Evolutionary conservation across 2,113 vertebrate species (phyloP).

Genomic region (Carollia perspicillata): DNA sequence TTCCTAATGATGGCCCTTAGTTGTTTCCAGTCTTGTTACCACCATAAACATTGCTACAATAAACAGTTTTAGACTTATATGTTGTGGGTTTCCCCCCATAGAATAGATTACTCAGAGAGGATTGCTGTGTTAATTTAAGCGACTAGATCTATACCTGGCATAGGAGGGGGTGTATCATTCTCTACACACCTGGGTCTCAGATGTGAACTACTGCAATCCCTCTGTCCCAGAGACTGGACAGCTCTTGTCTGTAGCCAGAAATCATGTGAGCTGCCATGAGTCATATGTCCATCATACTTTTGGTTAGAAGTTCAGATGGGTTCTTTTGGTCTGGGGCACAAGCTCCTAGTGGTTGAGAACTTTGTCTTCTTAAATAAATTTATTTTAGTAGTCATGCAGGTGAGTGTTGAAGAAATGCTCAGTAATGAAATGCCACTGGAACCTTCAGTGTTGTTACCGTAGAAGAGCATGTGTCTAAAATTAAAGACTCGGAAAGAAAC

Average conservation of each 20-base stretch:
- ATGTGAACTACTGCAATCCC: neutral
- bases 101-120: neutral
- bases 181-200: neutral
- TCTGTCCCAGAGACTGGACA: neutral
- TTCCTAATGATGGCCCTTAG: neutral
- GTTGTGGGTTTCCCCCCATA: neutral
- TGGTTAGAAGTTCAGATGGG: neutral
- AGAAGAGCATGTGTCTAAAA: neutral
- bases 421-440: neutral
- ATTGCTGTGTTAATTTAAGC: neutral
- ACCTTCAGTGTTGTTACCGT: neutral
- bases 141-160: neutral
- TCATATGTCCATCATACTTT: neutral
- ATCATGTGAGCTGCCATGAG: neutral
- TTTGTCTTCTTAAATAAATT: neutral
- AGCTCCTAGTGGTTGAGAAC: neutral
- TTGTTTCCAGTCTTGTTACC: neutral
- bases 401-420: neutral
- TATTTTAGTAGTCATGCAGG: neutral
- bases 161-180: neutral
- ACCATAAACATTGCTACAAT: neutral
- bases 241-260: neutral
- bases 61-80: neutral
- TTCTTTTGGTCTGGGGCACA: neutral
- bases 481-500: neutral